phyloP scores from a whole-genome alignment of 2,797 vertebrate genomes.

The Sardinella longiceps region DNA sequence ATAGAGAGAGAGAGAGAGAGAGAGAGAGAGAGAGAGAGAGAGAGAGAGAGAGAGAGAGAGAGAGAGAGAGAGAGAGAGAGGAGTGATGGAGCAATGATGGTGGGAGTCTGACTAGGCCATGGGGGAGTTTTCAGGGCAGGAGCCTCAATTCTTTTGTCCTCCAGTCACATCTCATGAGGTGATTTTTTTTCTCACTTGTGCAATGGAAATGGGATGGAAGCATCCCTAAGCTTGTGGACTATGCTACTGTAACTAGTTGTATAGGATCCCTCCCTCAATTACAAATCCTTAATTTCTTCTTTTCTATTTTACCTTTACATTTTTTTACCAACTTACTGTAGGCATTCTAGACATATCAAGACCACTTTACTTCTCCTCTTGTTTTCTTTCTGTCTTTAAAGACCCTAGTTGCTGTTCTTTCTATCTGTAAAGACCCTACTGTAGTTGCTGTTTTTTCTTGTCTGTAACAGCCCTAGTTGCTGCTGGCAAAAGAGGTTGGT shows the following conservation, averaged over 20 bases:
- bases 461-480: not conserved
- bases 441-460: not conserved
- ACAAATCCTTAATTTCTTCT: not conserved
- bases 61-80: not conserved
- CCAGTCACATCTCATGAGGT: not conserved
- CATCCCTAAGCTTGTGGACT: not conserved
- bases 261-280: not conserved
- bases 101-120: not conserved
- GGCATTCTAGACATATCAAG: constrained; percentile 6
- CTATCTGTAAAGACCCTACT: no score
- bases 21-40: not conserved
- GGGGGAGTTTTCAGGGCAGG: not conserved
- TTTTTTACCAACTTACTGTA: not conserved
- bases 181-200: not conserved
- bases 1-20: not conserved
- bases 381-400: not conserved
- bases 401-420: not conserved
- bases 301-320: not conserved
- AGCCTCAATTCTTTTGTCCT: not conserved
- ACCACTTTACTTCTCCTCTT: constrained; percentile 7
- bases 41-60: not conserved
- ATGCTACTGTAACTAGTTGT: not conserved
- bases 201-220: not conserved
- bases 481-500: not conserved
- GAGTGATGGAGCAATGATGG: not conserved